Evolutionary conservation across 2,888 invertebrate species (phyloP).

Genomic region (Caenorhabditis macrosperma): DNA sequence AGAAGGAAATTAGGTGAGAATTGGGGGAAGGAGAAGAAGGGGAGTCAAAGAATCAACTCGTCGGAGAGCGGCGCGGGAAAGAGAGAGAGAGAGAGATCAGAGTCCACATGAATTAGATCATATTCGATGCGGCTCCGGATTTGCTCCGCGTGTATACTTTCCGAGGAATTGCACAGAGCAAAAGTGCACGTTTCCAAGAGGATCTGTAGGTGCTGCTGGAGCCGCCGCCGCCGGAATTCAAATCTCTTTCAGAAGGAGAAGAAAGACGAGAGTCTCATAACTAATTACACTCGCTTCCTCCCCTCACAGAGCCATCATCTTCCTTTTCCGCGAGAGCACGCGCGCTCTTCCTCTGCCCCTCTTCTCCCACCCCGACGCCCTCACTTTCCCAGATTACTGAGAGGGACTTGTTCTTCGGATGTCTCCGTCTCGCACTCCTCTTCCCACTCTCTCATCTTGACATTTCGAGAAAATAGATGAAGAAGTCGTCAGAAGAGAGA

Average conservation of each 20-base stretch:
- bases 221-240: neutral
- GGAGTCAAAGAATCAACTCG: neutral
- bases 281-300: slow-evolving; percentile 40
- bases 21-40: neutral
- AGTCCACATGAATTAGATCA: neutral
- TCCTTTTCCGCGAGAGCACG: too few species aligned
- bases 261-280: slow-evolving; percentile 35
- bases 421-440: neutral
- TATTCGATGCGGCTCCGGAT: too few species aligned
- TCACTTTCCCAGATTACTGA: slow-evolving; percentile 58
- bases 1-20: neutral
- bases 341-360: neutral
- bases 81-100: neutral
- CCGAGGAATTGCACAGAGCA: too few species aligned
- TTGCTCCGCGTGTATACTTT: too few species aligned
- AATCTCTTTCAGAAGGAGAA: neutral
- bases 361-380: slow-evolving; percentile 9
- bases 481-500: neutral
- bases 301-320: too few species aligned
- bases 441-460: neutral
- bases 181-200: neutral
- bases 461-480: slow-evolving; percentile 5
- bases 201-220: too few species aligned
- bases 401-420: neutral
- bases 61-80: neutral